These are phyloP conservation scores for Archilochus colubris DNA, from an alignment of 2,113 vertebrate genomes.

Conservation along the genomic window DNA sequence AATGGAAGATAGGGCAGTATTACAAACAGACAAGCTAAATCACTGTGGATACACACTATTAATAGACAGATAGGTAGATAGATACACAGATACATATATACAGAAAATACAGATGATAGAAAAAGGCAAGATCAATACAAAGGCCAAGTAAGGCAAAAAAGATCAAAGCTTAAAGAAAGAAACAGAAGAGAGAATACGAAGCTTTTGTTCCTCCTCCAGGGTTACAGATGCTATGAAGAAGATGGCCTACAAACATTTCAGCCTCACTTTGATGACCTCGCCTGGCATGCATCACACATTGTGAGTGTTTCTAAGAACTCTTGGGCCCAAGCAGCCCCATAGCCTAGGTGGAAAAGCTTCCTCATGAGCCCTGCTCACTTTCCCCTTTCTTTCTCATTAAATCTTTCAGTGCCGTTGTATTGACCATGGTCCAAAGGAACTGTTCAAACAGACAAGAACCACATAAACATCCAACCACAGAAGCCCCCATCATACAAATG, in stretches of 20 bases:
- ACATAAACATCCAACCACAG: neutral
- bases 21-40: neutral
- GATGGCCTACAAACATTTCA: neutral
- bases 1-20: neutral
- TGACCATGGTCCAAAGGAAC: neutral
- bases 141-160: neutral
- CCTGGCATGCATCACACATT: neutral
- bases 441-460: neutral
- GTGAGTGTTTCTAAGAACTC: neutral
- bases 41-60: neutral
- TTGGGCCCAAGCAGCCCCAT: neutral
- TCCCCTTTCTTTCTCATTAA: neutral
- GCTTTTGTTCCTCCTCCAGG: neutral
- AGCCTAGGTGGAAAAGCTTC: neutral
- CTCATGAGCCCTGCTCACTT: neutral
- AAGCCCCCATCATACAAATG: neutral
- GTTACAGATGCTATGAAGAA: neutral
- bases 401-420: neutral
- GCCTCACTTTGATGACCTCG: neutral
- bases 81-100: neutral
- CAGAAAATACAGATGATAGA: neutral
- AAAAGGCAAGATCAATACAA: neutral
- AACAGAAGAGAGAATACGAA: neutral
- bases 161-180: neutral
- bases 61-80: neutral